These are phyloP conservation scores for Yasuhikotakia modesta DNA, from an alignment of 2,797 vertebrate species.

Conservation along the genomic window DNA sequence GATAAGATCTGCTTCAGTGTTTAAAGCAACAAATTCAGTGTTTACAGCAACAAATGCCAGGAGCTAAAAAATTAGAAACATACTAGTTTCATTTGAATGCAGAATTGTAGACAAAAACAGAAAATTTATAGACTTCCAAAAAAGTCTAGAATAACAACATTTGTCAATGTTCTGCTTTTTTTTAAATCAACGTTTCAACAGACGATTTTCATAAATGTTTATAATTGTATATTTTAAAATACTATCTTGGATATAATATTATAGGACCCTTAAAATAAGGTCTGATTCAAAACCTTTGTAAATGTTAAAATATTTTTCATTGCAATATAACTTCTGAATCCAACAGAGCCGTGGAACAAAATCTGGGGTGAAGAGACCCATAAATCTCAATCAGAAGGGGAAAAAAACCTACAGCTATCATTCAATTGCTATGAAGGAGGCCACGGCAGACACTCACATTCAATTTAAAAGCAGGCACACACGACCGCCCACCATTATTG, in stretches of 20 bases:
- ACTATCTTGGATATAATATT: neutral
- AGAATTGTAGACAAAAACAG: neutral
- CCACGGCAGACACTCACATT: slow-evolving; percentile 44
- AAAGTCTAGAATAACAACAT: neutral
- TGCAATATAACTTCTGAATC: slow-evolving; percentile 18
- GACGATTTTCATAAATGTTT: neutral
- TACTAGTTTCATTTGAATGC: neutral
- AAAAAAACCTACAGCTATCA: neutral
- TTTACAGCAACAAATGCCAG: slow-evolving; percentile 3
- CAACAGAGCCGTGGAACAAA: neutral
- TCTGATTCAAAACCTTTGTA: neutral
- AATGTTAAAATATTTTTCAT: slow-evolving; percentile 14
- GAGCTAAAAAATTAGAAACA: slow-evolving; percentile 11
- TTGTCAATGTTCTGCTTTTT: neutral
- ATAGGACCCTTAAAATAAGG: neutral
- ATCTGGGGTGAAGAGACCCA: slow-evolving; percentile 35
- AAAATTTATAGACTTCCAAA: neutral
- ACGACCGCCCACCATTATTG: neutral
- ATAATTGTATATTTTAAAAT: neutral
- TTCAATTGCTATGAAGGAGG: slow-evolving; percentile 15
- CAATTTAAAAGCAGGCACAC: slow-evolving; percentile 42
- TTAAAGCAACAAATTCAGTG: no score
- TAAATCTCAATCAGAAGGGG: slow-evolving; percentile 20
- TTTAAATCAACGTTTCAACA: neutral
- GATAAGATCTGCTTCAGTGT: neutral